Percentiles rank a stretch among this genome's conserved stretches.
phyloP scores from a whole-genome alignment of 1,140 invertebrate species.

The Heliconius hewitsoni region DNA sequence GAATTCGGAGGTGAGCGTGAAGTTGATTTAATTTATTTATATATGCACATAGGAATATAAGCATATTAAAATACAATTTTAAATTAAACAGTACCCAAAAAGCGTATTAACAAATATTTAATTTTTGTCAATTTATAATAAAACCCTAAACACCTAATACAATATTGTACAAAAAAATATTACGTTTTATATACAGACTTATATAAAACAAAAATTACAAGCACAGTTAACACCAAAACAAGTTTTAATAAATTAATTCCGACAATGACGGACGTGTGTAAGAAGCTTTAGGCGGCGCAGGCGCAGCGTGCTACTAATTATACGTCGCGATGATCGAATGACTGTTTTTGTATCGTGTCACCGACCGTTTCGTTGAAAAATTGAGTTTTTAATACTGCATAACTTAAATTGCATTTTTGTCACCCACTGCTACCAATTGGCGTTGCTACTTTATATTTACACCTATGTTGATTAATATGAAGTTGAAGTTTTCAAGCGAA shows the following conservation, averaged over 20 bases:
- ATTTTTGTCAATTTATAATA: no score
- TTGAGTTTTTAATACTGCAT: conserved; percentile 69
- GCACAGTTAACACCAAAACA: background rate
- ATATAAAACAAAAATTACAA: background rate
- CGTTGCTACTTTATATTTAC: conserved; percentile 30
- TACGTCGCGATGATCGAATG: conserved; percentile 59
- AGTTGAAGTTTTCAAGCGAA: background rate
- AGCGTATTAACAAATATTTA: no score
- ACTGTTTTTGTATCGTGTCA: conserved; percentile 56
- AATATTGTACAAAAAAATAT: background rate
- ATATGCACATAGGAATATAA: no score
- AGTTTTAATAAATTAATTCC: conserved; percentile 10
- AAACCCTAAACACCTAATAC: no score
- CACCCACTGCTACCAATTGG: conserved; percentile 51
- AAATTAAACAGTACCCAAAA: no score
- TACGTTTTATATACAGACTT: background rate
- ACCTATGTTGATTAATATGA: conserved; percentile 21
- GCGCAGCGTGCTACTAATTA: conserved; percentile 69
- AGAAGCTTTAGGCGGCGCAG: conserved; percentile 19
- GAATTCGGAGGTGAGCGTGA: no score
- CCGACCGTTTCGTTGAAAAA: conserved; percentile 52
- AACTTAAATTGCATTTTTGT: conserved; percentile 75
- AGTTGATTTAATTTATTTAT: no score
- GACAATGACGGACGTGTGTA: conserved; percentile 9
- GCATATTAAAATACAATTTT: no score